Evolutionary conservation across 2,797 vertebrate genomes (phyloP), one percentile per base, ranked within the genome.

Genomic region (Geotrypetes seraphini): DNA sequence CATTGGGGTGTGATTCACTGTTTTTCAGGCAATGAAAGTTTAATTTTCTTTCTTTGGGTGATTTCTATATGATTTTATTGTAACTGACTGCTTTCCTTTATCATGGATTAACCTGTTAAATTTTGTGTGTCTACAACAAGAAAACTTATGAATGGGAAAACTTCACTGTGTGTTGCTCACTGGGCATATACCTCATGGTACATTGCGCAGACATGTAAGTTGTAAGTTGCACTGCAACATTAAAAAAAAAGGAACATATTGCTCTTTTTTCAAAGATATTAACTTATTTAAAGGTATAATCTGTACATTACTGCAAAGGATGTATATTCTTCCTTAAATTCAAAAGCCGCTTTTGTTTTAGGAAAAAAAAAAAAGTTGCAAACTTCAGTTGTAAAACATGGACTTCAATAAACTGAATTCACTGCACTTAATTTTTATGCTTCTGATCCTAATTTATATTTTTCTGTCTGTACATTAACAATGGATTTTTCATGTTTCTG

Each of bases 191-290:
- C 86, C 86, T 88, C 85, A 87, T 81, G 81, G 87, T 87, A 88
- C 85, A 85, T 85, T 88, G 86, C 86, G 88, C 87, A 88, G 85
- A 84, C 84, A 73, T 87, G 84, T 88, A 88, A 85, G 89, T 88
- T 80, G 87, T 91, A 91, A 91, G 88, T 91, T 92, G 86, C 87
- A 90, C 84, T 91, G 88, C 89, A 86, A 91, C 89, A 92, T 91
- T 89, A n/a, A 87, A 90, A 90, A 90, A 90, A 90, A 89, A 88
- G 85, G 84, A 90, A 87, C 86, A 88, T 89, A 88, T 89, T 85
- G 83, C 85, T 89, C 84, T 88, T 89, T 81, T 90, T 87, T 90
- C 80, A 90, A 90, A 83, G 72, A 86, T 77, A 81, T 83, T 86
- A 87, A 87, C 81, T 88, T 91, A 89, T 86, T 73, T 51, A 60